phyloP scores from a whole-genome alignment of 2,888 invertebrate species.

The Acanthosepion esculentum region DNA sequence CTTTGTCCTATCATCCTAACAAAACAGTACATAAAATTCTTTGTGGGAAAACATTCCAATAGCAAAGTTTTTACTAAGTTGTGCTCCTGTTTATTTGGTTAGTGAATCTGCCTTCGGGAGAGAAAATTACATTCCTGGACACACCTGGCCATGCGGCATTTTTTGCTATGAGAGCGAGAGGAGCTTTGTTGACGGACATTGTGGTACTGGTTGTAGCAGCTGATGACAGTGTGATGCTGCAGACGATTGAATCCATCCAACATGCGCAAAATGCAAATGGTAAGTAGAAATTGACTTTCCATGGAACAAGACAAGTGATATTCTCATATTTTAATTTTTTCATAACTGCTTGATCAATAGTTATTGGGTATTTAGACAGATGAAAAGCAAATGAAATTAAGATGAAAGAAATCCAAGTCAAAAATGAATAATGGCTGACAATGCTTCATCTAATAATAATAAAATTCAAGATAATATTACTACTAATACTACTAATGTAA shows the following conservation, averaged over 20 bases:
- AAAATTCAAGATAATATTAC: too few relatives aligned
- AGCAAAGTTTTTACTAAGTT: background rate
- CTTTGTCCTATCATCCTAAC: too few relatives aligned
- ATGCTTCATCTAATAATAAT: too few relatives aligned
- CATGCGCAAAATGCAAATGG: slow-evolving; percentile 79
- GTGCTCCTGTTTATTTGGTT: slow-evolving; percentile 53
- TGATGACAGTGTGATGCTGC: slow-evolving; percentile 99
- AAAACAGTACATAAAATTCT: too few relatives aligned
- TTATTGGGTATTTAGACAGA: too few relatives aligned
- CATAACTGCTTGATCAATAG: too few relatives aligned
- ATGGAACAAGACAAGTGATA: too few relatives aligned
- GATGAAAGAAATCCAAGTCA: too few relatives aligned
- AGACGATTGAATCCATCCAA: slow-evolving; percentile 92
- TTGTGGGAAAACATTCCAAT: background rate
- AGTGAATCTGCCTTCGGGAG: slow-evolving; percentile 83
- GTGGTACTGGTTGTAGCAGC: slow-evolving; percentile 94
- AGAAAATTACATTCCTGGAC: slow-evolving; percentile 92
- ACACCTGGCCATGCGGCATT: slow-evolving; percentile 99
- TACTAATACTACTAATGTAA: too few relatives aligned
- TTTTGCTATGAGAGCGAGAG: slow-evolving; percentile 91
- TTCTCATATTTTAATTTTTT: too few relatives aligned
- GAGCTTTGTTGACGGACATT: slow-evolving; percentile 95
- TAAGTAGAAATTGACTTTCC: slow-evolving; percentile 50
- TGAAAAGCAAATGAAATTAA: too few relatives aligned
- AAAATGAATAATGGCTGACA: too few relatives aligned